Evolutionary conservation across 2,113 vertebrate species (phyloP), one percentile per base, ranked within the genome.

Genomic region (Camelus dromedarius): DNA sequence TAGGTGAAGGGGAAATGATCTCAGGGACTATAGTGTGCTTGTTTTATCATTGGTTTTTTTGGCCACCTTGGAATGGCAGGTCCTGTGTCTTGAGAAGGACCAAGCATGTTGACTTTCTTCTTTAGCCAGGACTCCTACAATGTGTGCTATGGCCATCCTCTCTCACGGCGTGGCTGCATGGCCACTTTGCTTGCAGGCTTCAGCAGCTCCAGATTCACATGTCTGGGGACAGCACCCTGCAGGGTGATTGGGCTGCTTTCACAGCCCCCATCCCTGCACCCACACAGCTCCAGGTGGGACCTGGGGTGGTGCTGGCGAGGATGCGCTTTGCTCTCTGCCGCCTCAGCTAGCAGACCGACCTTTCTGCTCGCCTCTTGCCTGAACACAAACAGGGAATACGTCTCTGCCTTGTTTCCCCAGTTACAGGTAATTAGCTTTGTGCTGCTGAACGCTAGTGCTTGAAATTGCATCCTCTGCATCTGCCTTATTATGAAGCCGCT

Each of bases 351-450:
- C 69, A 5, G 28, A 48, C 35, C 1, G 50, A 15, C 16, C 16
- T 10, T 24, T 24, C 50, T 50, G 38, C 30, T 2, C 60, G 13
- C 38, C 7, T 6, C 81, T 42, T 28, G 13, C 12, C 6, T 15
- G 56, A 6, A 0, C 32, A 42, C 58, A 69, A 35, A 3, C 42
- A 56, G 72, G 77, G 52, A 32, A 38, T 86, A 24, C 69, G 30
- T 85, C 73, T 84, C 48, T 26, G 32, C 54, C 79, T 96, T 46
- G 2, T 76, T 97, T 96, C 64, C 95, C 72, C 84, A 32, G 87
- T 52, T 62, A 62, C 67, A 84, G 85, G 42, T 89, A 69, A 80
- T 84, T 73, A 97, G 46, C 14, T 67, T 18, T 30, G 35, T 38
- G 96, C 77, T 38, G 88, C 93, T 86, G 91, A 72, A 91, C 35